A percentile compares a stretch with the other conserved stretches of the same genome.
Conservation (phyloP, 1,140 invertebrate species). For the Drosophila sulfurigaster region DNA sequence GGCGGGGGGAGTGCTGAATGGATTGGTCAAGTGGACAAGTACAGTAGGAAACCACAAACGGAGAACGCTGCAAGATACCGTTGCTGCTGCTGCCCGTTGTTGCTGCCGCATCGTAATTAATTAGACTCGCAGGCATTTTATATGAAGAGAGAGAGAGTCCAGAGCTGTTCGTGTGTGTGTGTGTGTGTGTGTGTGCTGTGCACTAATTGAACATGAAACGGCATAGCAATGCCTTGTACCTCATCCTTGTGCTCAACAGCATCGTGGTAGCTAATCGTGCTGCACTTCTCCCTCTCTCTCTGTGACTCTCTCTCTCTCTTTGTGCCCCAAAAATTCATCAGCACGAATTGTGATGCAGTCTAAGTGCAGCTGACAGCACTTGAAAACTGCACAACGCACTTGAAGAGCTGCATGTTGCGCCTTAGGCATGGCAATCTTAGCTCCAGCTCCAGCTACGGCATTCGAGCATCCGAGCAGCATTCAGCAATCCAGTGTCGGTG, state of each 20-base stretch:
- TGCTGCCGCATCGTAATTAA: constrained; percentile 60
- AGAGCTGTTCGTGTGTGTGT: constrained; percentile 15
- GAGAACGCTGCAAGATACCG: neutral
- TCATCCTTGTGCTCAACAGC: constrained; percentile 3
- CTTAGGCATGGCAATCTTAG: constrained; percentile 53
- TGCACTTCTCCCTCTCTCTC: neutral
- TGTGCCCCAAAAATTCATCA: constrained; percentile 29
- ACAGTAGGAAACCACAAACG: neutral
- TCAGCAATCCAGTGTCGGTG: constrained; percentile 50
- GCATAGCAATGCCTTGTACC: constrained; percentile 17
- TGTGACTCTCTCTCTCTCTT: neutral
- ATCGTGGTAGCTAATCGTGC: constrained; percentile 29
- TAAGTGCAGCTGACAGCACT: constrained; percentile 71
- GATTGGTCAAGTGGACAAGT: constrained; percentile 9
- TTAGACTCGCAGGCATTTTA: constrained; percentile 81
- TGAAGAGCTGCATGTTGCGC: constrained; percentile 41
- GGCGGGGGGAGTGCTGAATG: neutral
- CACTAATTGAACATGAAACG: constrained; percentile 82
- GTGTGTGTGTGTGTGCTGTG: constrained; percentile 2
- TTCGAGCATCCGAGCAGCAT: constrained; percentile 29
- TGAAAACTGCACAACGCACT: constrained; percentile 66
- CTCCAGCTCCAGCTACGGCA: neutral
- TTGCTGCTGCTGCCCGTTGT: neutral
- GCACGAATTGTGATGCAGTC: constrained; percentile 58
- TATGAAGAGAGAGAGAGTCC: constrained; percentile 67